Base-by-base conservation (phyloP, 2,797 vertebrate species). In the Falco novaeseelandiae region DNA sequence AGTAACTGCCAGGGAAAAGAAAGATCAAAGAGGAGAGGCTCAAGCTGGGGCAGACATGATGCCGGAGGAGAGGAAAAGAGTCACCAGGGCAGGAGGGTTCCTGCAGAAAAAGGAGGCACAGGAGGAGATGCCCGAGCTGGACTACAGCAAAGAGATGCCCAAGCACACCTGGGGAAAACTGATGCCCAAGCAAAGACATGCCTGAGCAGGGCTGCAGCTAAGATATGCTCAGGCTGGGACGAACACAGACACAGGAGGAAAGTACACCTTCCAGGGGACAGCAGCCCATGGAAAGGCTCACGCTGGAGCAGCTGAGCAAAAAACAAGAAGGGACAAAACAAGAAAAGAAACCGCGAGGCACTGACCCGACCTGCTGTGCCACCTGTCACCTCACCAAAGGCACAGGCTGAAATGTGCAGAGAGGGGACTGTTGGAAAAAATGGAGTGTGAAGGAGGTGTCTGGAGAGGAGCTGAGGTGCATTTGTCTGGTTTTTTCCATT, bases 381-480 rank as follows among this genome's bases (percentile, higher is more conserved):
- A 78, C 36, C 26, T 32, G 36, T 15, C 40, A 71, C 32, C 16
- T 22, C 1, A 1, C 23, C 44, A 58, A 77, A 63, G 15, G 27
- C 26, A 78, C 0, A 0, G 65, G 10, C 42, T 57, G 23, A 27
- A 77, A 63, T 0, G 0, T 22, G 13, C 10, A 2, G 34, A 54
- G 29, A 38, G 19, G 6, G 27, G 23, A 65, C 16, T 38, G 13
- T 13, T 1, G 1, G 44, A 36, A 38, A 65, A 65, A 65, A 58
- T 2, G 4, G 4, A 8, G 3, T 26, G n/a, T 1, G 0, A 78
- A 19, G 21, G 21, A 52, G 12, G 26, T 30, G 32, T 59, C 32
- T 52, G 29, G 25, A 46, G 5, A 57, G 25, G 27, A 49, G 11
- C 16, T 27, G 25, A 54, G 13, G 18, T 54, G 5, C 27, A 14